Base-by-base conservation (phyloP, 2,797 vertebrate species). In the Hylomyscus alleni region DNA sequence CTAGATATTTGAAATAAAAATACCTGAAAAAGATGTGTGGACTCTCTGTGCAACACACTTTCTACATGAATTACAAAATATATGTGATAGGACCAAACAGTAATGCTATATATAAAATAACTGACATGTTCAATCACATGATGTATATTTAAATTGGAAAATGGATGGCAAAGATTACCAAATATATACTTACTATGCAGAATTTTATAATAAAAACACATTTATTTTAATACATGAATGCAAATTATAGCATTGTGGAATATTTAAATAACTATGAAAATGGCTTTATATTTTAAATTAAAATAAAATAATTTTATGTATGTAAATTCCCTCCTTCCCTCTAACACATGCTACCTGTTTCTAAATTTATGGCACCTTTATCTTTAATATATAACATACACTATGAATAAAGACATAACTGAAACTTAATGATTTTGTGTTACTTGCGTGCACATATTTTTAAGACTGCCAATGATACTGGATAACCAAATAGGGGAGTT, bases 1-100 rank as follows among this genome's bases (percentile, higher is more conserved):
- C 91, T 77, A 83, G 29, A 69, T 87, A 77, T 90, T 88, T 86
- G 50, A 93, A 62, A 86, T 73, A 29, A 89, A 67, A 95, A 92
- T 60, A 80, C 4, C 17, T 89, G 69, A 76, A 82, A 78, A 62
- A 94, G 37, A 95, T 29, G n/a, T 52, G 8, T 87, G 22, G 24
- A 9, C 0, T 91, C 3, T 96, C 67, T 95, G 12, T 47, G 3
- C 13, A 67, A 76, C 40, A 83, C 17, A 77, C 14, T 78, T 78
- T 82, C 84, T 3, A 87, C 6, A n/a, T 4, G 6, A 31, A 29
- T 58, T 78, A 47, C 65, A 85, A 90, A 91, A 85, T 89, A 20
- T 47, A 34, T 97, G 72, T 80, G 54, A 26, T 37, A 81, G 17
- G 17, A 13, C 54, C 76, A 89, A 24, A 4, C 17, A 91, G 85